Evolutionary conservation across 30 jellyfish, hydroid and myxozoan species (phyloP), one percentile per base, ranked within the genome.

Genomic region (Chrysaora quinquecirrha): DNA sequence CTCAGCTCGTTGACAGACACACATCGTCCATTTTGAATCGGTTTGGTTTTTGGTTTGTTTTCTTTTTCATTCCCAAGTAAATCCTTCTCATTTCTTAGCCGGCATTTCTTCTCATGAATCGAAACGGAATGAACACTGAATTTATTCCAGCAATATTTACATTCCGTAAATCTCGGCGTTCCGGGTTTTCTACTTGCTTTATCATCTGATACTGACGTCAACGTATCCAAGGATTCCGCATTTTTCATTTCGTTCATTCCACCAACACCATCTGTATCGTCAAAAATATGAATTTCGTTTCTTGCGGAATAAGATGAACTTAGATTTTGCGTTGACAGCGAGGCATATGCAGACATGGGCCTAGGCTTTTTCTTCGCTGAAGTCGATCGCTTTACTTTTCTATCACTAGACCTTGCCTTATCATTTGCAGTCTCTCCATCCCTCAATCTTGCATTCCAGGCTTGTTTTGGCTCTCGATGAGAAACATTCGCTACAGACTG

Each of bases 21-120:
- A 21, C 88, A 34, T 28, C 84, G 38, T 4, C 67, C 54, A 34
- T 38, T 49, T 48, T 33, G 54, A 2, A 34, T 63, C 16, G 82
- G 30, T 24, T 62, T 73, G 48, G 52, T 56, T 60, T 34, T 18
- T 22, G 85, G 61, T 64, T 64, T 64, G 6, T 64, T 30, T 20
- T 64, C 25, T 80, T 76, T 48, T 20, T 47, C 33, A 58, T 11
- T 19, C 31, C 25, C 87, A 21, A 69, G 52, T 16, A 7, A 61
- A 1, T 58, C 82, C 14, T 69, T 67, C 6, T 50, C 89, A 18
- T 58, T 48, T 29, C 85, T 70, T 16, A 61, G 35, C 6, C 64
- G 76, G 48, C 96, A 88, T 38, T 78, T 88, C 67, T 72, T 73
- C 77, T 88, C 96, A 56, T 88, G 96, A 7, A 88, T 88, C 34